Evolutionary conservation across 2,113 vertebrate genomes (phyloP).

Genomic region (Phodopus roborovskii): DNA sequence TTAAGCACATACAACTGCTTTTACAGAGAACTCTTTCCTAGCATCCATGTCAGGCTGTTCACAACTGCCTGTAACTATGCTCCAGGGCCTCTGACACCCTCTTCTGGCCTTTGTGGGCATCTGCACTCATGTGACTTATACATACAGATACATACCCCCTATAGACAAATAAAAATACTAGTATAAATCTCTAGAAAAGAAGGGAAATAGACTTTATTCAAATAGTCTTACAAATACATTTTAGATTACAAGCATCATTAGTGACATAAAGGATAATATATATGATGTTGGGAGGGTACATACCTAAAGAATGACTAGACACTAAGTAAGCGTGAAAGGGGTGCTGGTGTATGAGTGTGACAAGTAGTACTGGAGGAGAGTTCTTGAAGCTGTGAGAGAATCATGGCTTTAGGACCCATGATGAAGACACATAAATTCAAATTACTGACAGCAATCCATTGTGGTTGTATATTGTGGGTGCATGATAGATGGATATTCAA

Average conservation of each 20-base stretch:
- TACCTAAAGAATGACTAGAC: not conserved
- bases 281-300: not conserved
- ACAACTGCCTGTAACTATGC: not conserved
- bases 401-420: not conserved
- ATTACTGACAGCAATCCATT: not conserved
- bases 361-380: not conserved
- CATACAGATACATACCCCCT: not conserved
- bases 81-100: not conserved
- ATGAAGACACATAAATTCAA: not conserved
- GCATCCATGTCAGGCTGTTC: not conserved
- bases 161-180: not conserved
- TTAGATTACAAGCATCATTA: not conserved
- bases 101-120: not conserved
- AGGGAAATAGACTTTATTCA: conserved; percentile 31
- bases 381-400: not conserved
- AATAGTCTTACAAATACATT: conserved; percentile 32
- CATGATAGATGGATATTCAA: not conserved
- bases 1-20: not conserved
- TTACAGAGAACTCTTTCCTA: not conserved
- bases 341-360: not conserved
- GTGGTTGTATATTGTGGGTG: not conserved
- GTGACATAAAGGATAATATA: not conserved
- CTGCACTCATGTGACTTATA: not conserved
- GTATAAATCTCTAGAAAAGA: not conserved
- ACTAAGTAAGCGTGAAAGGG: not conserved